Evolutionary conservation across 2,797 vertebrate species (phyloP), one percentile per base, ranked within the genome.

Genomic region (Podarcis siculus): DNA sequence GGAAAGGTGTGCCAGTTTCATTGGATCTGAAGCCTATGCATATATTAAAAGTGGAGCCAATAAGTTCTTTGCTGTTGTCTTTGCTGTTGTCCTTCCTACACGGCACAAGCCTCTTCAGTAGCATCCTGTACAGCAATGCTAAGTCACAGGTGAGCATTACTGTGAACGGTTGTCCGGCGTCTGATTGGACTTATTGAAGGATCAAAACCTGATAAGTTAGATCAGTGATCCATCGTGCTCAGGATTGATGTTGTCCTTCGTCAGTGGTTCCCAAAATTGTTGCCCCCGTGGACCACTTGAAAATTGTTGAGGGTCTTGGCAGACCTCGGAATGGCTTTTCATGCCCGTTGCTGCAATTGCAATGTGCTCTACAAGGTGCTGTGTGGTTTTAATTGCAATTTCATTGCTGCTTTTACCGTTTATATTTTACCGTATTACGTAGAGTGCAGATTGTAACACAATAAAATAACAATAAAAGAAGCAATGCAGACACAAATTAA

Each of bases 51-150:
- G 35, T 13, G 4, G 49, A 45, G 30, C 21, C 17, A 37, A 69
- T 82, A 85, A 30, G 39, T 87, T 92, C 32, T 78, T 89, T 25
- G 2, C 0, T 85, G 7, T 92, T 92, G 89, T 90, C 49, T 39
- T 39, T 39, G 39, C 39, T 39, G 39, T 39, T 86, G 61, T 80
- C 80, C 0, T 90, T 45, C 89, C 78, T 94, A 89, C 66, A 10
- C 61, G 42, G 23, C 86, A 55, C 87, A 89, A 83, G 90, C 90
- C 90, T 91, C 73, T 93, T 87, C 1, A 86, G 72, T 87, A 92
- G 35, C 91, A 69, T 93, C 86, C 73, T 55, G 45, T 91, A 71
- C 69, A 86, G 66, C 89, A 89, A 75, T 76, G 90, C 84, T 87
- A 67, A 92, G 82, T 78, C 5, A 13, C 12, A 39, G 13, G 9